A percentile compares a stretch with the other conserved stretches of the same genome.
phyloP scores from a whole-genome alignment of 2,888 invertebrate genomes.

The Pseudococcus jackbeardsleyi region DNA sequence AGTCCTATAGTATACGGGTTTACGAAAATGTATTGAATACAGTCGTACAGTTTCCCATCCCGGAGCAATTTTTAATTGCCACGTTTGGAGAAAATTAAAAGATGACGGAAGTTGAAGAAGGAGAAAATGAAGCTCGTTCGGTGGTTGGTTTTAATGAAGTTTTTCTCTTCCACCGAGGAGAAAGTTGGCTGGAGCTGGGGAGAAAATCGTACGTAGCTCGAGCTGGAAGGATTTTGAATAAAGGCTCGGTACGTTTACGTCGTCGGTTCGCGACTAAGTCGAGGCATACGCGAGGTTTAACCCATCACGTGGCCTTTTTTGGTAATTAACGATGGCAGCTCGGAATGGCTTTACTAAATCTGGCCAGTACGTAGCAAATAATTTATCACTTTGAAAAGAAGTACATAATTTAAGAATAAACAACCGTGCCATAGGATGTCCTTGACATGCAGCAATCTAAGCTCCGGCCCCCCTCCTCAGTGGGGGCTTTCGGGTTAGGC shows the following conservation, averaged over 20 bases:
- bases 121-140: neutral
- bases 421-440: neutral
- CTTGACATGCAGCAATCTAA: constrained; percentile 12
- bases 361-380: neutral
- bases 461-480: neutral
- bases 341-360: constrained; percentile 1
- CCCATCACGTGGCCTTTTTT: constrained; percentile 34
- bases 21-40: neutral
- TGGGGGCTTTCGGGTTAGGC: neutral
- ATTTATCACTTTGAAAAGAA: constrained; percentile 27
- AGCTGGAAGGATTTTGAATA: neutral
- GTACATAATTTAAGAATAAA: constrained; percentile 10
- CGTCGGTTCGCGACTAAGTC: no score
- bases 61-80: neutral
- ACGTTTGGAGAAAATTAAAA: neutral
- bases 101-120: neutral
- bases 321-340: constrained; percentile 1
- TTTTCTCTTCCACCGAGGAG: neutral
- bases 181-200: neutral
- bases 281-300: neutral
- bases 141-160: constrained; percentile 33
- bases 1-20: neutral
- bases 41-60: neutral
- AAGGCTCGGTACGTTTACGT: no score
- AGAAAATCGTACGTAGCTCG: neutral